phyloP scores from a whole-genome alignment of 1,140 invertebrate genomes.

The Bombus consobrinus region DNA sequence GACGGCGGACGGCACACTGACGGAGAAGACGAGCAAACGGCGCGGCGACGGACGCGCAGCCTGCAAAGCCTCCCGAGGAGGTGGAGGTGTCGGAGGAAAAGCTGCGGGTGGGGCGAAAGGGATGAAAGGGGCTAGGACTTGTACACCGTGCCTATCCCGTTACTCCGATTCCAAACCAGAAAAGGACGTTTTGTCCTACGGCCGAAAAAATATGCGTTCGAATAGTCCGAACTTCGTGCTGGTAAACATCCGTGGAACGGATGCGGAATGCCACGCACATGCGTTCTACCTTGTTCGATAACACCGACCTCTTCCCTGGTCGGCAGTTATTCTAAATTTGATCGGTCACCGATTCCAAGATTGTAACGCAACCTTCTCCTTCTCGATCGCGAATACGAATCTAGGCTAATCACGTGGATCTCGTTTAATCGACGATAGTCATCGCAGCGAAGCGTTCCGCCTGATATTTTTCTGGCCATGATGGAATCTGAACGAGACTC shows the following conservation, averaged over 20 bases:
- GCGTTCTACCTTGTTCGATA: neutral
- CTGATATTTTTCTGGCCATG: accelerated
- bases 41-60: slow-evolving; percentile 73
- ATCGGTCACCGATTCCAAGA: neutral
- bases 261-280: slow-evolving; percentile 14
- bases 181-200: slow-evolving; percentile 56
- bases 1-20: slow-evolving; percentile 81
- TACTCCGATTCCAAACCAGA: slow-evolving; percentile 22
- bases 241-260: slow-evolving; percentile 11
- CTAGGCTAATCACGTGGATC: neutral
- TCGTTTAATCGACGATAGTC: neutral
- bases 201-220: slow-evolving; percentile 24
- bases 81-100: slow-evolving; percentile 49
- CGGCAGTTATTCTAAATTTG: neutral
- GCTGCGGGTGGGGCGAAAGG: slow-evolving; percentile 30
- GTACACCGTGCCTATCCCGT: slow-evolving; percentile 19
- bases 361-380: neutral
- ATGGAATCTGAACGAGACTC: too few relatives aligned
- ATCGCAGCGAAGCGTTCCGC: neutral
- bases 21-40: slow-evolving; percentile 74
- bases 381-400: neutral
- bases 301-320: neutral
- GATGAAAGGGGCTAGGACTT: slow-evolving; percentile 34
- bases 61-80: slow-evolving; percentile 67
- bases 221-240: slow-evolving; percentile 27